phyloP scores from a whole-genome alignment of 2,113 vertebrate genomes.

The Tyto alba region DNA sequence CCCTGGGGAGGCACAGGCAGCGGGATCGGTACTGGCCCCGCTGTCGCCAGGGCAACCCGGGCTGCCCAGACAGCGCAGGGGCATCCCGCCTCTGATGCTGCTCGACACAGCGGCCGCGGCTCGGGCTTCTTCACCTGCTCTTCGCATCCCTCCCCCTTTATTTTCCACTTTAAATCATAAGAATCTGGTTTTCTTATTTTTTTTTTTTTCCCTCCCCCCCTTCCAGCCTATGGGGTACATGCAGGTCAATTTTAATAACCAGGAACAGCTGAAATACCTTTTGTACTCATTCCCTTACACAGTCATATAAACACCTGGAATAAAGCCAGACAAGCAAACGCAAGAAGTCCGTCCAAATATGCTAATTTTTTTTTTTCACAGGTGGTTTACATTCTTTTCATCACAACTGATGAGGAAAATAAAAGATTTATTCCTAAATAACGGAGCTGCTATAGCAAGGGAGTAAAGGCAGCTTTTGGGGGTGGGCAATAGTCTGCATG shows the following conservation, averaged over 20 bases:
- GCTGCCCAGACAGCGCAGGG: conserved; percentile 67
- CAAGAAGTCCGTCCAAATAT: conserved; percentile 40
- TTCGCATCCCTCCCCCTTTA: background rate
- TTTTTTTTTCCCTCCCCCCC: background rate
- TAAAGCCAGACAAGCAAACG: background rate
- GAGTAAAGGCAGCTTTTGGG: conserved; percentile 38
- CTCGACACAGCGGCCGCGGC: background rate
- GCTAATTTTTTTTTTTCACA: conserved; percentile 36
- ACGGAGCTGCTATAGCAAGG: conserved; percentile 1
- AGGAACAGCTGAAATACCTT: conserved; percentile 26
- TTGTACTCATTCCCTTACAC: conserved; percentile 9
- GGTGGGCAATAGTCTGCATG: conserved; percentile 57
- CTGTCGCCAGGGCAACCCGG: conserved; percentile 72
- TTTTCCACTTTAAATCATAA: conserved; percentile 34
- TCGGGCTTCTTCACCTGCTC: background rate
- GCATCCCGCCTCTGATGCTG: conserved; percentile 10
- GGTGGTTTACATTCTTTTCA: conserved; percentile 57
- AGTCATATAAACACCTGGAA: conserved; percentile 24
- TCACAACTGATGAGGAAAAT: conserved; percentile 15
- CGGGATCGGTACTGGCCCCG: conserved; percentile 59
- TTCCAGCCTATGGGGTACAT: background rate
- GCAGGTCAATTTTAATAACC: background rate
- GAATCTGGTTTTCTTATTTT: background rate
- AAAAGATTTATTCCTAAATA: conserved; percentile 55
- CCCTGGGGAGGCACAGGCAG: conserved; percentile 30